A percentile compares a stretch with the other conserved stretches of the same genome.
Evolutionary conservation across 2,797 vertebrate genomes (phyloP).

Genomic region (Delichon dasypus): DNA sequence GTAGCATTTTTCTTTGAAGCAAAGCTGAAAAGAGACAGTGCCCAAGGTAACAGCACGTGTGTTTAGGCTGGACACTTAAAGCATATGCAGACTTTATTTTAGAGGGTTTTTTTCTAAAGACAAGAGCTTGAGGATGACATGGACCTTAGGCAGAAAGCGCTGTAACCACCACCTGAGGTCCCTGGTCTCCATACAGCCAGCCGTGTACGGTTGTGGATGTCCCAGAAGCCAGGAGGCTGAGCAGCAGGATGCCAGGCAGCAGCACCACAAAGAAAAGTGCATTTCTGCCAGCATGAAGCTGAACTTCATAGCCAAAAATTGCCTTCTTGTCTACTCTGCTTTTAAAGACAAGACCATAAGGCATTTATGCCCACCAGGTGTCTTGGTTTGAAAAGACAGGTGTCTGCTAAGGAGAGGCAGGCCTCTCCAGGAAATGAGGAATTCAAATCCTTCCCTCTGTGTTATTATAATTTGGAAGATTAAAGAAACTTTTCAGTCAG

Average conservation of each 20-base stretch:
- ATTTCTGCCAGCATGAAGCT: background rate
- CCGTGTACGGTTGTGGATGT: rapidly evolving
- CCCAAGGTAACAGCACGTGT: background rate
- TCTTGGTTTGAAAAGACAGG: too few relatives aligned
- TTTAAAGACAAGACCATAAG: background rate
- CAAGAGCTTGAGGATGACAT: background rate
- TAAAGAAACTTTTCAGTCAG: too few relatives aligned
- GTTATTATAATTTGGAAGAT: too few relatives aligned
- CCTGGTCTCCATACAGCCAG: too few relatives aligned
- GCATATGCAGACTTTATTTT: background rate
- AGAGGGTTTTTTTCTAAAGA: background rate
- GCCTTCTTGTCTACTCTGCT: background rate
- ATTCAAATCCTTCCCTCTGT: too few relatives aligned
- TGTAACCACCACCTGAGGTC: background rate
- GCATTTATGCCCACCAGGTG: background rate
- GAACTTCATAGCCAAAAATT: background rate
- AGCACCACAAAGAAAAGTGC: background rate
- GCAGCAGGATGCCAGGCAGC: background rate
- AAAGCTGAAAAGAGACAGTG: background rate
- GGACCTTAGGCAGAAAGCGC: background rate
- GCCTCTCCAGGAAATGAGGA: too few relatives aligned
- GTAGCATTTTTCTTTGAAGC: background rate
- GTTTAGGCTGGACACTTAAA: background rate
- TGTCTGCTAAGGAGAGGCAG: too few relatives aligned
- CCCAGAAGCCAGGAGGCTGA: background rate